Evolutionary conservation across 2,113 vertebrate genomes (phyloP).

Genomic region (Sakesphorus luctuosus): DNA sequence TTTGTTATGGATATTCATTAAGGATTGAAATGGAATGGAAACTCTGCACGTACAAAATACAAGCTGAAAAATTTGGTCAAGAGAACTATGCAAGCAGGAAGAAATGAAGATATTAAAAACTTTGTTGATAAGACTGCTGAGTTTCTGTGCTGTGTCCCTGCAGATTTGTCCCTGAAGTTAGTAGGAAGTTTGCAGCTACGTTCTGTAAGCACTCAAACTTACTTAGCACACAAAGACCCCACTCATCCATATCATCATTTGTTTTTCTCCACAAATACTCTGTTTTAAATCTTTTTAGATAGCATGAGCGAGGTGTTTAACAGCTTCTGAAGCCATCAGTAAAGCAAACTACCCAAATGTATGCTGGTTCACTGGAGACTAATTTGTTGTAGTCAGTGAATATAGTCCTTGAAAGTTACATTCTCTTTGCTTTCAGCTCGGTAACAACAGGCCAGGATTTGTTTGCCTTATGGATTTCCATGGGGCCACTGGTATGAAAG

Average conservation of each 20-base stretch:
- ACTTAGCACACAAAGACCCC: background rate
- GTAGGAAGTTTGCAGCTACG: background rate
- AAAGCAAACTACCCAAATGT: background rate
- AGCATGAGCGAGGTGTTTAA: constrained; percentile 6
- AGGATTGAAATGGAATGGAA: background rate
- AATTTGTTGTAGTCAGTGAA: background rate
- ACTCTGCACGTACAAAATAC: background rate
- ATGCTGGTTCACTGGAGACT: background rate
- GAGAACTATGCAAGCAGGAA: background rate
- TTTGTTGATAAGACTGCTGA: background rate
- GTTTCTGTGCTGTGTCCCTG: background rate
- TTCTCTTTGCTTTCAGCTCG: background rate
- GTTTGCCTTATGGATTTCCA: background rate
- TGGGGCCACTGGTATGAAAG: background rate
- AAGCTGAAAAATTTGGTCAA: background rate
- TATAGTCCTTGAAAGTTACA: background rate
- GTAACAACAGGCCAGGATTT: background rate
- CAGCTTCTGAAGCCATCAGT: background rate
- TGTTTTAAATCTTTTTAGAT: background rate
- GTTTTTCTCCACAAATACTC: constrained; percentile 8
- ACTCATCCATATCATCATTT: background rate
- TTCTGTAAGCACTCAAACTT: background rate
- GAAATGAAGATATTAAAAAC: background rate
- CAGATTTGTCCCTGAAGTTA: background rate
- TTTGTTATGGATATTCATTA: background rate